phyloP scores from a whole-genome alignment of 2,797 vertebrate species.

The Scomberomorus guttatus region DNA sequence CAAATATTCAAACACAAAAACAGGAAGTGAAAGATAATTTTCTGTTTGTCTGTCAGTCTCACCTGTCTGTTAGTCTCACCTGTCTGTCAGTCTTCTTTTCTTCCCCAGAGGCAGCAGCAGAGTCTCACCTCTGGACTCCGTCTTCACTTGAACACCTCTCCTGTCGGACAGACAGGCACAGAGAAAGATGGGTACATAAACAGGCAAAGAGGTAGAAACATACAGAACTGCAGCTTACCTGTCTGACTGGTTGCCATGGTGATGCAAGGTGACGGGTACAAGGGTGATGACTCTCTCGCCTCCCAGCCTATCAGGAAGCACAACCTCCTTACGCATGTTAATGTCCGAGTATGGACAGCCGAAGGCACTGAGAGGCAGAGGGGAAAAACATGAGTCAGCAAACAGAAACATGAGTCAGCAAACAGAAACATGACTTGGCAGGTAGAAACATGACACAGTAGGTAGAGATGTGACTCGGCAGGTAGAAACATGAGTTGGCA shows the following conservation, averaged over 20 bases:
- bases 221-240: slow-evolving; percentile 47
- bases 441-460: not conserved
- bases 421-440: too few relatives aligned
- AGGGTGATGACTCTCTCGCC: slow-evolving; percentile 82
- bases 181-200: not conserved
- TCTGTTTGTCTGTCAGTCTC: not conserved
- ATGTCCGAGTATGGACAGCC: slow-evolving; percentile 88
- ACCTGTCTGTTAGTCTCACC: slow-evolving; percentile 56
- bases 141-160: slow-evolving; percentile 38
- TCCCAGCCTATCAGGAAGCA: slow-evolving; percentile 83
- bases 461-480: not conserved
- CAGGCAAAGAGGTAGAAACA: too few relatives aligned
- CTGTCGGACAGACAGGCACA: slow-evolving; percentile 28
- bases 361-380: slow-evolving; percentile 82
- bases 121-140: slow-evolving; percentile 33
- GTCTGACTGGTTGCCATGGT: slow-evolving; percentile 50
- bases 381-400: not conserved
- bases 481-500: not conserved
- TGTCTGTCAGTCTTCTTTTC: slow-evolving; percentile 66
- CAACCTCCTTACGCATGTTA: slow-evolving; percentile 86
- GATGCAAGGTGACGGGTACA: slow-evolving; percentile 72
- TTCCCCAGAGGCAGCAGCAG: slow-evolving; percentile 74
- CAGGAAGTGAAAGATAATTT: not conserved
- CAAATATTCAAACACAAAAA: not conserved
- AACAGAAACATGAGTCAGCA: not conserved